Base-by-base conservation (phyloP, 2,113 vertebrate species). In the Petrocephalus microphthalmus region DNA sequence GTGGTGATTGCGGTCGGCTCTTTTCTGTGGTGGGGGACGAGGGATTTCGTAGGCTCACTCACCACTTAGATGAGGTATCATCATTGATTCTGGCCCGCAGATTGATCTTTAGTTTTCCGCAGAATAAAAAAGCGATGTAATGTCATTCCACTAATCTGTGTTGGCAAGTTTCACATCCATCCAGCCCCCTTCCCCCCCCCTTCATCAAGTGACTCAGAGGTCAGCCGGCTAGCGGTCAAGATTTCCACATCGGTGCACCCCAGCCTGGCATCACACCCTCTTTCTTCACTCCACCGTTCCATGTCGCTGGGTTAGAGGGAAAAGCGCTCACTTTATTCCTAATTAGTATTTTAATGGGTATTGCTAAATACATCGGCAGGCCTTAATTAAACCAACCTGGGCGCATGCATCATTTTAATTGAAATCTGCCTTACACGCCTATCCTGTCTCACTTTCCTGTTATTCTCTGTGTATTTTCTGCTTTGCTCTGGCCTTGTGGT, bases 321-420 rank as follows among this genome's bases (percentile, higher is more conserved):
- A 87, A 85, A 57, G 81, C 87, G 53, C 37, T 88, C 67, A 87
- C 88, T 92, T 91, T 88, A 86, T 54, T 89, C 67, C 56, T 88
- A 87, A 91, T 90, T 90, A 90, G 67, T 64, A 82, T 13, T 91
- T 87, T 91, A 90, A 91, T 90, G 88, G 57, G 20, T 91, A 64
- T 91, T 88, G 89, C 90, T 90, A 89, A 90, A 91, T 89, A 85
- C 89, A 84, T 87, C 17, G 45, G 87, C 87, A 83, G 85, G 83
- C 90, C 54, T 67, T 88, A 91, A 92, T 91, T 90, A 91, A 86
- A 91, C 81, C 52, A 64, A 49, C 71, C 47, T 86, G 87, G 81
- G 89, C 88, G 84, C 89, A 91, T 92, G 87, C 88, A 91, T 91
- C 90, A 91, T 92, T 88, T 91, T 90, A 92, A 92, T 91, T 89